Evolutionary conservation across 1,140 invertebrate genomes (phyloP).

Genomic region (Camponotus floridanus): DNA sequence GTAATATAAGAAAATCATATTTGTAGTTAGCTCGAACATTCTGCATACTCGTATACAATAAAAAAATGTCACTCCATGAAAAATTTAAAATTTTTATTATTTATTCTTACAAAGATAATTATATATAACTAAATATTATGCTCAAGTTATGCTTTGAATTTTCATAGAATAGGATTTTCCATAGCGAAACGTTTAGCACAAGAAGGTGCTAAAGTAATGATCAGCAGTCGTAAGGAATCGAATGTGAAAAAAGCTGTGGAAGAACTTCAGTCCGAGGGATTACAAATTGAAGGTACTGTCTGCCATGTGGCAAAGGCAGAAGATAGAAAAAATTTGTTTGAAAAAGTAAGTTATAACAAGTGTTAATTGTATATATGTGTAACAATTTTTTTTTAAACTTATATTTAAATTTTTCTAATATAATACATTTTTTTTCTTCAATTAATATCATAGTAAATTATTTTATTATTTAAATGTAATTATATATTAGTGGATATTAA

Average conservation of each 20-base stretch:
- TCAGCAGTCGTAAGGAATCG: conserved; percentile 95
- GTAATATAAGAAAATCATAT: conserved; percentile 84
- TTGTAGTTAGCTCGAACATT: not conserved
- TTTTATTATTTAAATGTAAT: conserved; percentile 5
- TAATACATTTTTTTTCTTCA: not conserved
- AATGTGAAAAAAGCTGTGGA: conserved; percentile 94
- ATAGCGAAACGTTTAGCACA: conserved; percentile 94
- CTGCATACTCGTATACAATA: not conserved
- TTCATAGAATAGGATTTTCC: conserved; percentile 95
- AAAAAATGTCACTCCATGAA: too few species aligned
- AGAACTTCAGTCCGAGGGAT: conserved; percentile 89
- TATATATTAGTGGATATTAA: not conserved
- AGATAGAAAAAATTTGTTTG: conserved; percentile 92
- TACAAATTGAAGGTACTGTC: conserved; percentile 91
- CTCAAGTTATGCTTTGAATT: conserved; percentile 12
- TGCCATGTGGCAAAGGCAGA: conserved; percentile 95
- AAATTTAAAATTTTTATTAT: not conserved
- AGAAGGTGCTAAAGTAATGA: conserved; percentile 96
- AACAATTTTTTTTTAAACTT: not conserved
- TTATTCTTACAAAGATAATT: not conserved
- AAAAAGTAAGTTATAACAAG: conserved; percentile 86
- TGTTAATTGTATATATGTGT: too few species aligned
- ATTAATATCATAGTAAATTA: not conserved
- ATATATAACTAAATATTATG: conserved; percentile 57
- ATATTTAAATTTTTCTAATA: too few species aligned